Evolutionary conservation across 1,140 invertebrate genomes (phyloP).

Genomic region (Aradophagus sp.): DNA sequence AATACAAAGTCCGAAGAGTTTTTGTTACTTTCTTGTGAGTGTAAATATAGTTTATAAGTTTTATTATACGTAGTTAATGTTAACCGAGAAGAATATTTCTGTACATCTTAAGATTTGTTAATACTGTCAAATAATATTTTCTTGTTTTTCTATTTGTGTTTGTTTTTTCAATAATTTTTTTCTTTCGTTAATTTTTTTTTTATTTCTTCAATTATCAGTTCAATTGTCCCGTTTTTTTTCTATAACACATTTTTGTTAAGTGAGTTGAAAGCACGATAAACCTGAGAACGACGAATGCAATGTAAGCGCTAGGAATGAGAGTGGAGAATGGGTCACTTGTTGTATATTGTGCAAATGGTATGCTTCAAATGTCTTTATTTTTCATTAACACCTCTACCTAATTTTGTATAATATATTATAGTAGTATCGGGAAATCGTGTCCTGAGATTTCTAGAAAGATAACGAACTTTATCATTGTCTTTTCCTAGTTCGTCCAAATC

Average conservation of each 20-base stretch:
- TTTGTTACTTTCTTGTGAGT: slow-evolving; percentile 49
- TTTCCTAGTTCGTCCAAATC: slow-evolving; percentile 66
- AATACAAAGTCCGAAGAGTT: slow-evolving; percentile 10
- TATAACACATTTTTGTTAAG: too few relatives aligned
- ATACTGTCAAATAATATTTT: slow-evolving; percentile 5
- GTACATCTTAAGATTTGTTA: slow-evolving; percentile 8
- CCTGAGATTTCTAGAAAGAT: too few relatives aligned
- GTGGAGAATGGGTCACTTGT: slow-evolving; percentile 19
- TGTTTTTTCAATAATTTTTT: background rate
- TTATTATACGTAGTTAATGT: slow-evolving; percentile 43
- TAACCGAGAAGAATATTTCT: slow-evolving; percentile 19
- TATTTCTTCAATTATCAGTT: too few relatives aligned
- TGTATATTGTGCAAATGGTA: slow-evolving; percentile 38
- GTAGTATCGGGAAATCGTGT: too few relatives aligned
- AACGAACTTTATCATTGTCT: too few relatives aligned
- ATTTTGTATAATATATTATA: slow-evolving; percentile 66
- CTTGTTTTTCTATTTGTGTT: slow-evolving; percentile 5
- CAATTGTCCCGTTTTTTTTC: too few relatives aligned
- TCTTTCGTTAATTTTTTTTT: background rate
- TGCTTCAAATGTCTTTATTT: slow-evolving; percentile 60
- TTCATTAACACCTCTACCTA: slow-evolving; percentile 61
- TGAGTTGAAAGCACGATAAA: background rate
- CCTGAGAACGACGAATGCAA: slow-evolving; percentile 5
- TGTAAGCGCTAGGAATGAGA: slow-evolving; percentile 37
- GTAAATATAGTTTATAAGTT: slow-evolving; percentile 66